Conservation (phyloP, 2,113 vertebrate species). For the Cyanoderma ruficeps region DNA sequence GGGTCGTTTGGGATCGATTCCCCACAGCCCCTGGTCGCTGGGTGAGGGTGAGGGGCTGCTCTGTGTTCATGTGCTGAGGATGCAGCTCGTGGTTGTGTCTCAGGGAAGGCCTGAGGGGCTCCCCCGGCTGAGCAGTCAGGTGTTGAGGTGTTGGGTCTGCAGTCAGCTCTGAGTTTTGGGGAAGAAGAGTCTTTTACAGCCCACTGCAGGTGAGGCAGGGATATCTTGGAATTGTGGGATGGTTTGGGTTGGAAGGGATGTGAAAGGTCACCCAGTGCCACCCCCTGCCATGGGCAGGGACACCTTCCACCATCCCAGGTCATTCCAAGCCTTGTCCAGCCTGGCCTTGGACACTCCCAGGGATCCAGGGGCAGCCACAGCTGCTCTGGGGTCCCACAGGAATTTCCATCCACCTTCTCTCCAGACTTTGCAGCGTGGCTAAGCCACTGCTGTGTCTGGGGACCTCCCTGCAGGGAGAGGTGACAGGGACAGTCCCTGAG, state of each 20-base stretch:
- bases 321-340: neutral
- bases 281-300: neutral
- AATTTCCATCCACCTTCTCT: neutral
- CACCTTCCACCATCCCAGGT: neutral
- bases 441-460: fast-evolving
- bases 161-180: fast-evolving
- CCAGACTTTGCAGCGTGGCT: fast-evolving
- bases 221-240: fast-evolving
- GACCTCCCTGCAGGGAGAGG: neutral
- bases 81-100: fast-evolving
- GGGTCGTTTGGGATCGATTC: neutral
- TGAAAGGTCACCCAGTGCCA: neutral
- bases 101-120: neutral
- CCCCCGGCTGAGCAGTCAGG: fast-evolving
- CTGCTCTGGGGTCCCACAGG: neutral
- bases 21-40: fast-evolving
- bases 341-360: neutral
- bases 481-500: neutral
- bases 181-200: neutral
- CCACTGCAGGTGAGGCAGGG: neutral
- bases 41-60: neutral
- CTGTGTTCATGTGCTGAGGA: neutral
- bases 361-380: neutral
- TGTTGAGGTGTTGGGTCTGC: too few species aligned
- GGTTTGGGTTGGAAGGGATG: neutral